phyloP scores from a whole-genome alignment of 2,113 vertebrate genomes.

The Chaenogobius annularis region DNA sequence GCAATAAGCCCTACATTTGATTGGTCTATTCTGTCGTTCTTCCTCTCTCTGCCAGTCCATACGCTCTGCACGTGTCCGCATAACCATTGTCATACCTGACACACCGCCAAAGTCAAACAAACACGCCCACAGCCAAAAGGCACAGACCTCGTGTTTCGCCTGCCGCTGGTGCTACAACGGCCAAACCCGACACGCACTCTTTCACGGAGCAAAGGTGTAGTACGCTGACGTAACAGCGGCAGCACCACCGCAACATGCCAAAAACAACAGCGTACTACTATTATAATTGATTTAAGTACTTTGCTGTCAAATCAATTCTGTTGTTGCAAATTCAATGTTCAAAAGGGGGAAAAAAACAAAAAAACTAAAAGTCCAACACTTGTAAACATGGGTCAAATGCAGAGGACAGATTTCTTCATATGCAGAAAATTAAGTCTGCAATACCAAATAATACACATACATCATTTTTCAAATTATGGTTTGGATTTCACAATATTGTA shows the following conservation, averaged over 20 bases:
- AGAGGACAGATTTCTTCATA: too few species aligned
- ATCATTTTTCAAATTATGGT: too few species aligned
- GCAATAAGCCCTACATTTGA: neutral
- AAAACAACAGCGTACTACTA: neutral
- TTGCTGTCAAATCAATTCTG: neutral
- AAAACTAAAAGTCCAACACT: too few species aligned
- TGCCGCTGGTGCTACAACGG: neutral
- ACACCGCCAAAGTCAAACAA: constrained; percentile 8
- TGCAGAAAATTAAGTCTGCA: too few species aligned
- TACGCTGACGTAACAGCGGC: neutral
- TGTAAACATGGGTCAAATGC: too few species aligned
- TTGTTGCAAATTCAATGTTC: neutral
- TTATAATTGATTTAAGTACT: neutral
- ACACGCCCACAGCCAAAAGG: constrained; percentile 15
- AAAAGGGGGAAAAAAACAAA: neutral
- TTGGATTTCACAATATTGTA: too few species aligned
- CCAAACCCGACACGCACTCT: constrained; percentile 3
- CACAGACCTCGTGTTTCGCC: constrained; percentile 1
- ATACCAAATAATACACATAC: neutral
- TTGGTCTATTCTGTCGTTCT: neutral
- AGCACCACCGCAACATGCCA: neutral
- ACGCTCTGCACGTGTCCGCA: neutral
- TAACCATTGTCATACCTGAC: constrained; percentile 13
- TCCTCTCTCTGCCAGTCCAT: neutral
- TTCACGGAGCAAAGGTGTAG: neutral